phyloP scores from a whole-genome alignment of 2,888 invertebrate genomes.

The Hymenopus coronatus region DNA sequence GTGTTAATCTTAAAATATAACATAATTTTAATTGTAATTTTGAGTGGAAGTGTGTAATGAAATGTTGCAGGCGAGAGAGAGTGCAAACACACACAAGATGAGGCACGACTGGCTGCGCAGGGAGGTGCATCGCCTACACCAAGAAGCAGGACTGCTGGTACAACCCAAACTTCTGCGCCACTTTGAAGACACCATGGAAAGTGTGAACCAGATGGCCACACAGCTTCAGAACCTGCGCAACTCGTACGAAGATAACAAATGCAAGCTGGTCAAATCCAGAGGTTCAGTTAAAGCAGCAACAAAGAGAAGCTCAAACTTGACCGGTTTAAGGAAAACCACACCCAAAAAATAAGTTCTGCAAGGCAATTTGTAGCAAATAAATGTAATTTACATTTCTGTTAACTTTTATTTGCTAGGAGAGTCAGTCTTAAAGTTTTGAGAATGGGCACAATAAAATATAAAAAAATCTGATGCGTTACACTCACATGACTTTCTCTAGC shows the following conservation, averaged over 20 bases:
- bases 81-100: constrained; percentile 45
- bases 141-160: constrained; percentile 52
- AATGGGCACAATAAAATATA: too few relatives aligned
- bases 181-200: constrained; percentile 44
- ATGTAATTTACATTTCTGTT: too few relatives aligned
- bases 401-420: too few relatives aligned
- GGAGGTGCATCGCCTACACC: constrained; percentile 46
- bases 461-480: too few relatives aligned
- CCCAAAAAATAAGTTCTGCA: too few relatives aligned
- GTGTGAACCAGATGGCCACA: not conserved
- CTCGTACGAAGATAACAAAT: not conserved
- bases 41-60: too few relatives aligned
- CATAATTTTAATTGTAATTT: too few relatives aligned
- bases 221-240: constrained; percentile 16
- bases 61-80: constrained; percentile 40
- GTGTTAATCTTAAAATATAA: too few relatives aligned
- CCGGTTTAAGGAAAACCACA: not conserved
- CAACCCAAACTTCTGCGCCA: constrained; percentile 51
- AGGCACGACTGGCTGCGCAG: constrained; percentile 48
- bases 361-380: too few relatives aligned
- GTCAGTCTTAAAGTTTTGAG: too few relatives aligned
- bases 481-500: too few relatives aligned
- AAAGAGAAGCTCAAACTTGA: not conserved
- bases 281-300: not conserved
- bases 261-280: not conserved